phyloP scores from a whole-genome alignment of 2,797 vertebrate genomes.

The Anguilla marmorata region DNA sequence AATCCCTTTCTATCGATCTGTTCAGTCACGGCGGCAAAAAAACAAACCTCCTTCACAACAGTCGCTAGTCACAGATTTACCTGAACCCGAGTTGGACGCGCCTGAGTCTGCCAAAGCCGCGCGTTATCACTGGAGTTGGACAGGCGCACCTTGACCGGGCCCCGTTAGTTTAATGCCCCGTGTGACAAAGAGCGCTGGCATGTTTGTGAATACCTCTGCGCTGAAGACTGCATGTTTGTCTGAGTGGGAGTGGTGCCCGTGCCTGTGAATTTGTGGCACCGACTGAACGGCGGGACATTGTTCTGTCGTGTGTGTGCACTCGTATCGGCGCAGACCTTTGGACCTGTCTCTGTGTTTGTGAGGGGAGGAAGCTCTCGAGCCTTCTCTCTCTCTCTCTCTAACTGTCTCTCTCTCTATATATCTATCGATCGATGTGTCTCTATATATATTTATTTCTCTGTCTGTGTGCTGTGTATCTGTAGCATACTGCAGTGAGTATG shows the following conservation, averaged over 20 bases:
- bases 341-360: background rate
- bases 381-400: conserved; percentile 1
- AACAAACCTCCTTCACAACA: background rate
- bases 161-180: background rate
- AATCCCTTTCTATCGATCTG: background rate
- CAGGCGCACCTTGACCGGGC: too few species aligned
- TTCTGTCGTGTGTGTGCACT: background rate
- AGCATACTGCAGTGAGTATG: background rate
- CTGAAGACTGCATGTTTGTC: background rate
- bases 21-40: background rate
- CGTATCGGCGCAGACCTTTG: conserved; percentile 3
- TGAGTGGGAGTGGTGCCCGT: background rate
- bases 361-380: background rate
- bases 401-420: background rate
- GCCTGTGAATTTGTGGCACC: background rate
- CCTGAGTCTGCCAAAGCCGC: background rate
- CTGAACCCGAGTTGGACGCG: background rate
- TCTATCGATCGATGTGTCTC: background rate
- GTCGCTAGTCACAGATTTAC: background rate
- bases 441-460: conserved; percentile 11
- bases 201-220: background rate
- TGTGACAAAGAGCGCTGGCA: background rate
- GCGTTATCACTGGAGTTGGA: too few species aligned
- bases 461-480: conserved; percentile 14
- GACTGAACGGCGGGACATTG: background rate